Base-by-base conservation (phyloP, 2,113 vertebrate genomes). In the Gymnarchus niloticus region DNA sequence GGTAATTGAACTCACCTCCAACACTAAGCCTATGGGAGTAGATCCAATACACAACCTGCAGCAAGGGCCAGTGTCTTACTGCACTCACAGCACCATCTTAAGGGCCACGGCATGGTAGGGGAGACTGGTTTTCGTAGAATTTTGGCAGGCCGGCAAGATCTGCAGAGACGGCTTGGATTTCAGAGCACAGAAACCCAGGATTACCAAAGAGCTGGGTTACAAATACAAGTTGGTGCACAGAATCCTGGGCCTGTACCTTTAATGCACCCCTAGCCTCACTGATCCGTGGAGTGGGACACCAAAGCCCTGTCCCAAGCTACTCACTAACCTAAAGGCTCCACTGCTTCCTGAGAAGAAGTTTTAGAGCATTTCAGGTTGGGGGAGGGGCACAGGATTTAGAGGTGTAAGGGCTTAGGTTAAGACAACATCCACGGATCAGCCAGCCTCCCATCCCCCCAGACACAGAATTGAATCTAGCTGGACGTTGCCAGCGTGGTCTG, bases 141-240 rank as follows among this genome's bases (percentile, higher is more conserved):
- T 85, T 84, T 77, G 86, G 85, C 44, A 48, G 14, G 6, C 84
- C 87, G 51, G 78, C 77, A 61, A 84, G 28, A 84, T 69, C 77
- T 17, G 51, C 49, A 59, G 76, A 23, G 69, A 84, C 56, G 86
- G 87, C 76, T 69, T 54, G 37, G 84, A 88, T 85, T 85, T 83
- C 54, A 46, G 44, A 86, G 86, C 81, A 80, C 33, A 76, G 21
- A 84, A 89, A 87, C 83, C 81, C 28, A 10, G 83, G 85, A 88
- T 89, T 89, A 87, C 73, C 81, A 61, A 9, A 83, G 28, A 49
- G 57, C 83, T 56, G 65, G 84, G 82, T 77, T 87, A 81, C 88
- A 83, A 88, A 87, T 84, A 69, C 84, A 83, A 21, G 82, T 57
- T 56, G 44, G 51, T 23, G 33, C 41, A 56, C 17, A 56, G 87